Evolutionary conservation across 2,113 vertebrate genomes (phyloP).

Genomic region (Gallinago media): DNA sequence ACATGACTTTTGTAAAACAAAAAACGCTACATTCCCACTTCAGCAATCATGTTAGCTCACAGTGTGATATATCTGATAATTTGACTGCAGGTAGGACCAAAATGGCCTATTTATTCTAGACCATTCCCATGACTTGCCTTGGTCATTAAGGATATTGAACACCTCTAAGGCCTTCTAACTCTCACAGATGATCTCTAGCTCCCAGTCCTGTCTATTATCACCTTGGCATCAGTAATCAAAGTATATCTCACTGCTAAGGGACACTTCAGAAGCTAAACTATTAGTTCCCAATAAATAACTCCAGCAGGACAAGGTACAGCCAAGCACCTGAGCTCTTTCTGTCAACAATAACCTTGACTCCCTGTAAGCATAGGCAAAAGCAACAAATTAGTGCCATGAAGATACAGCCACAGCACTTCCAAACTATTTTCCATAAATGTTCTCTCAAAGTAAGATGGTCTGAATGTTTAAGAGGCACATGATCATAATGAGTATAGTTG

Average conservation of each 20-base stretch:
- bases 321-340: not conserved
- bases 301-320: not conserved
- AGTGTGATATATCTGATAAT: not conserved
- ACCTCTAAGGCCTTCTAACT: not conserved
- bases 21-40: not conserved
- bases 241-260: not conserved
- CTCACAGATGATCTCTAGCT: not conserved
- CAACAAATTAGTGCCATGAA: not conserved
- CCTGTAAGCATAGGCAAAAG: not conserved
- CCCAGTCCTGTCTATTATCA: not conserved
- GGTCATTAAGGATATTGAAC: not conserved
- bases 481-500: not conserved
- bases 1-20: not conserved
- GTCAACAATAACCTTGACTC: not conserved
- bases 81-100: not conserved
- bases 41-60: not conserved
- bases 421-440: not conserved
- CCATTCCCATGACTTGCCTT: not conserved
- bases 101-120: not conserved
- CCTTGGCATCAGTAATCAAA: not conserved
- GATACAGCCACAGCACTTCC: accelerated
- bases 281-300: not conserved
- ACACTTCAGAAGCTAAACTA: not conserved
- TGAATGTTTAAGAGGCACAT: not conserved
- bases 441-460: not conserved